Evolutionary conservation across 2,888 invertebrate genomes (phyloP).

Genomic region (Drosophila anomelani): DNA sequence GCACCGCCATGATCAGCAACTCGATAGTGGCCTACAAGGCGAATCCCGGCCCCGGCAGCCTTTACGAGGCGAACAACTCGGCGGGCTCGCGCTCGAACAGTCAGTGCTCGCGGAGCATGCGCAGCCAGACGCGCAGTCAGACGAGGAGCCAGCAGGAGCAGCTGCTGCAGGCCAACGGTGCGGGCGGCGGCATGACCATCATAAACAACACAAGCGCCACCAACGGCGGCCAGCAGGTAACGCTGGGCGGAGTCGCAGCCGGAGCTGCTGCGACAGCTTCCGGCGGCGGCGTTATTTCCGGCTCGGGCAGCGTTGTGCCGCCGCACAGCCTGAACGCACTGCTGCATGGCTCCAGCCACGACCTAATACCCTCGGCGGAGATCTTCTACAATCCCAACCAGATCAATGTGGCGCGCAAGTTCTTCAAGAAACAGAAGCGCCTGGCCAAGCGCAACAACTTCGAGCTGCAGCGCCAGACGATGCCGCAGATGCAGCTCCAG

Average conservation of each 20-base stretch:
- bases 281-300: neutral
- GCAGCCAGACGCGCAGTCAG: slow-evolving; percentile 86
- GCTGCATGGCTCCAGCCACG: slow-evolving; percentile 65
- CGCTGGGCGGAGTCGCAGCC: slow-evolving; percentile 20
- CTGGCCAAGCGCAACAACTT: slow-evolving; percentile 90
- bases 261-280: neutral
- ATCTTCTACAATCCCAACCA: slow-evolving; percentile 97
- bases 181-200: slow-evolving; percentile 54
- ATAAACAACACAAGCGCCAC: slow-evolving; percentile 69
- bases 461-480: slow-evolving; percentile 85
- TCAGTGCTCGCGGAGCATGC: slow-evolving; percentile 89
- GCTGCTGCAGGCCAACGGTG: slow-evolving; percentile 63
- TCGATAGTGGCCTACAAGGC: slow-evolving; percentile 86
- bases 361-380: slow-evolving; percentile 87
- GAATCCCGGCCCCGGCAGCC: slow-evolving; percentile 54
- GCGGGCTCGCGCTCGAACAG: slow-evolving; percentile 88
- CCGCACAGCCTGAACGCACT: slow-evolving; percentile 72
- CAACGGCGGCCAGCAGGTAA: slow-evolving; percentile 57
- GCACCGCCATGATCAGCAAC: slow-evolving; percentile 81
- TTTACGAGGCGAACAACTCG: slow-evolving; percentile 79
- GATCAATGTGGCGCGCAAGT: slow-evolving; percentile 96
- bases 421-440: slow-evolving; percentile 94
- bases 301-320: slow-evolving; percentile 18
- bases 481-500: slow-evolving; percentile 83
- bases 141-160: slow-evolving; percentile 57